A percentile compares a stretch with the other conserved stretches of the same genome.
phyloP scores from a whole-genome alignment of 2,797 vertebrate genomes.

The Morus bassanus region DNA sequence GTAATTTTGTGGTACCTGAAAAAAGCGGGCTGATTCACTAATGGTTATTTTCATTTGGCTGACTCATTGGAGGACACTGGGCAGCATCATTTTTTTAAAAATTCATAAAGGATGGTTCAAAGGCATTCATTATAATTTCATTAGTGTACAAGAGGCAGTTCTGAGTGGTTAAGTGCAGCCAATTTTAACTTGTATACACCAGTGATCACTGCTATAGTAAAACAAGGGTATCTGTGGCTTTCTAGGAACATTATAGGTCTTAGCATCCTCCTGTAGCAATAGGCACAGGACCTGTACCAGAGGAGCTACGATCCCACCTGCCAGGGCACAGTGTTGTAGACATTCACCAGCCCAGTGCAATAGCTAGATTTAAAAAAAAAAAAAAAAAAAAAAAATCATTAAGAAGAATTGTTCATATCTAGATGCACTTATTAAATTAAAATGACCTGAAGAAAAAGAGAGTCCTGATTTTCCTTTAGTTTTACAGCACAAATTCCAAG shows the following conservation, averaged over 20 bases:
- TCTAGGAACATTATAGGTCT: background rate
- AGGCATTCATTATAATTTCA: background rate
- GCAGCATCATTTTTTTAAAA: background rate
- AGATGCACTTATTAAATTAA: background rate
- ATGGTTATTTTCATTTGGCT: background rate
- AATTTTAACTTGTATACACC: background rate
- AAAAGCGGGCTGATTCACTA: background rate
- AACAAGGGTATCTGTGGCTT: background rate
- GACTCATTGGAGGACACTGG: background rate
- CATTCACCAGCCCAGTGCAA: background rate
- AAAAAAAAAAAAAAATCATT: background rate
- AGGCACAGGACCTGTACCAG: background rate
- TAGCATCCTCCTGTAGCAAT: background rate
- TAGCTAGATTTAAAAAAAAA: background rate
- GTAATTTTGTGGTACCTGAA: background rate
- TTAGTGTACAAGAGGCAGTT: background rate
- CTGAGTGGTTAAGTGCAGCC: background rate
- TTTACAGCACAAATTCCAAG: background rate
- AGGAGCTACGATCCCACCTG: background rate
- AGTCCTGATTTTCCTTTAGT: background rate
- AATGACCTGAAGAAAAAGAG: background rate
- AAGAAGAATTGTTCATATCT: background rate
- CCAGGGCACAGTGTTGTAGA: background rate
- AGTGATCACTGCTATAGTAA: background rate
- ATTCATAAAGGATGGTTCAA: constrained; percentile 11